Evolutionary conservation across 2,797 vertebrate species (phyloP).

Genomic region (Xenopus petersii): DNA sequence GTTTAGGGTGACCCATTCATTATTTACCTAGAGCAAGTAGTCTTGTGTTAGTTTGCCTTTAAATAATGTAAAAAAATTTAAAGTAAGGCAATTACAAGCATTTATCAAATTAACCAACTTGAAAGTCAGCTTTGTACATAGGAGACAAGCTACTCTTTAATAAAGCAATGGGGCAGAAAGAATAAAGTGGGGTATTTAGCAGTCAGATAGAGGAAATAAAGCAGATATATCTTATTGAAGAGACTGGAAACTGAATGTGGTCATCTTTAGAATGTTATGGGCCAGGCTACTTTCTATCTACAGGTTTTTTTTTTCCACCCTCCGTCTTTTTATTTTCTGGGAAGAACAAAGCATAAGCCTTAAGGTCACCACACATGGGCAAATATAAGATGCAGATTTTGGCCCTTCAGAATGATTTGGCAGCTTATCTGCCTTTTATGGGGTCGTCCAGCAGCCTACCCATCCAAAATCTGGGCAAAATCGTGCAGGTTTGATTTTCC

Average conservation of each 20-base stretch:
- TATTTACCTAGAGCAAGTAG: background rate
- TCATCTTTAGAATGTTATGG: background rate
- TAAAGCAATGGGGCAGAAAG: background rate
- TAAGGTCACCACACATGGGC: too few species aligned
- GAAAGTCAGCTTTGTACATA: background rate
- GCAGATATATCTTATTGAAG: background rate
- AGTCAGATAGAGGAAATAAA: background rate
- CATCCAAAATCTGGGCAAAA: too few species aligned
- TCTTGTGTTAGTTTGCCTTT: background rate
- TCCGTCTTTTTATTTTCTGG: too few species aligned
- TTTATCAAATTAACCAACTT: background rate
- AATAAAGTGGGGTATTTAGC: background rate
- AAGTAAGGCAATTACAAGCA: background rate
- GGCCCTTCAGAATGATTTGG: too few species aligned
- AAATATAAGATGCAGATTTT: too few species aligned
- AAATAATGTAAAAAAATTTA: background rate
- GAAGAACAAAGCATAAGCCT: too few species aligned
- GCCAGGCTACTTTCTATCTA: too few species aligned
- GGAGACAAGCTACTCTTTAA: background rate
- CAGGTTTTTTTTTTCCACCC: too few species aligned
- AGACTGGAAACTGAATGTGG: background rate
- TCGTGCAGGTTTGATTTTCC: too few species aligned
- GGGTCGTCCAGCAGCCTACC: too few species aligned
- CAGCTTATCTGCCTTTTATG: too few species aligned
- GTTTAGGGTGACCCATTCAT: background rate